phyloP scores from a whole-genome alignment of 2,113 vertebrate species.

The Dasyprocta punctata region DNA sequence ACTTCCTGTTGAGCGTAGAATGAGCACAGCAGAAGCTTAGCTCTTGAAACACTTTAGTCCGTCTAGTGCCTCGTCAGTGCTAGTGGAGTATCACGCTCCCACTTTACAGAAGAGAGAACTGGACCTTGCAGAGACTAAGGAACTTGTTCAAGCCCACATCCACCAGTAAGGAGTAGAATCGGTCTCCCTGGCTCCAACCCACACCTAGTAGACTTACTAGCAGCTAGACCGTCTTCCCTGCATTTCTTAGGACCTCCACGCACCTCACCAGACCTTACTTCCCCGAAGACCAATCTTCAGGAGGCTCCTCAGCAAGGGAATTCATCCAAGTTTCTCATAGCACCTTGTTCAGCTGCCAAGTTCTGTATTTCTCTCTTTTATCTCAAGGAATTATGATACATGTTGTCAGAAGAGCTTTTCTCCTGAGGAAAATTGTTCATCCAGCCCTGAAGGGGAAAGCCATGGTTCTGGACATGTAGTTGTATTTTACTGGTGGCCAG shows the following conservation, averaged over 20 bases:
- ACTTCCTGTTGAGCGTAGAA: not conserved
- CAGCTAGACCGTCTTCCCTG: not conserved
- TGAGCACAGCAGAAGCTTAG: not conserved
- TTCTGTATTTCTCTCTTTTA: not conserved
- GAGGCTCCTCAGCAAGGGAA: not conserved
- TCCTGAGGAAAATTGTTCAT: not conserved
- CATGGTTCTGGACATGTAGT: not conserved
- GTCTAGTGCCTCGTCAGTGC: not conserved
- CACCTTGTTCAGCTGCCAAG: not conserved
- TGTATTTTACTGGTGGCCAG: not conserved
- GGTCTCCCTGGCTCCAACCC: not conserved
- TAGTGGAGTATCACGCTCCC: too few relatives aligned
- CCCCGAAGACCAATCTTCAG: not conserved
- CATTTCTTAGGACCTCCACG: not conserved
- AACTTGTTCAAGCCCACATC: not conserved
- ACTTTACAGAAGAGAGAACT: not conserved
- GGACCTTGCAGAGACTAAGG: not conserved
- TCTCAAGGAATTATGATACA: not conserved
- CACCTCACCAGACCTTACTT: not conserved
- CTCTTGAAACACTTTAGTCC: not conserved
- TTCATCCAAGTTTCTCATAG: not conserved
- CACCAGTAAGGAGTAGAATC: not conserved
- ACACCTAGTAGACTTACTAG: not conserved
- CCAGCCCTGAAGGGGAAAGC: not conserved
- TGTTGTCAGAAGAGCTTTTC: not conserved